Base-by-base conservation (phyloP, 2,888 invertebrate genomes). In the Sceliomorpha sp. region DNA sequence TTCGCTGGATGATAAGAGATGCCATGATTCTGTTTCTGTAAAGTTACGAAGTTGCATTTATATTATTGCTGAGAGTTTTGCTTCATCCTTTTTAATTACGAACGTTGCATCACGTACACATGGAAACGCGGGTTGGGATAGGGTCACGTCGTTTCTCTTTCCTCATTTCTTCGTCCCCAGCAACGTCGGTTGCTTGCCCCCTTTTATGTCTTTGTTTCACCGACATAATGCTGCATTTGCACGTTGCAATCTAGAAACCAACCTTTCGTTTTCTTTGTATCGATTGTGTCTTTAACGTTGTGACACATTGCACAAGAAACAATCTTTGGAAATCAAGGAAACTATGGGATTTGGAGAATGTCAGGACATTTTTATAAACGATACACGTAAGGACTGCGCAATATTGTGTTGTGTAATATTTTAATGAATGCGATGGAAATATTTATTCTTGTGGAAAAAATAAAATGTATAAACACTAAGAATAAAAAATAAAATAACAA, bases 21-120 rank as follows among this genome's bases (percentile, higher is more conserved):
- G 94, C 96, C 96, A 96, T 12, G 93, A 92, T 88, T 94, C 94
- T n/a, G 94, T 92, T 82, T 94, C 95, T 95, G 88, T 13, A 88
- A 29, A 34, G 10, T 1, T 36, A 20, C 20, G 5, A 20, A 20
- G n/a, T n/a, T n/a, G n/a, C n/a, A n/a, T n/a, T n/a, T n/a, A n/a
- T n/a, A n/a, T n/a, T n/a, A 47, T 8, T 6, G 32, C 9, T 17
- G 9, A 15, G 15, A 53, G n/a, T 67, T 69, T 70, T 70, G 50
- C 58, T 53, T 59, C 64, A 53, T 63, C 48, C 50, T 70, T 70
- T 70, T 64, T 64, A 70, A 64, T 64, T 70, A 70, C 70, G 53
- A 59, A 67, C 59, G 66, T 10, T 69, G 69, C 48, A 69, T 59
- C 53, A 59, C 48, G 58, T 26, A 47, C 48, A 53, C 51, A 50